Conservation (phyloP, 2,888 invertebrate genomes). For the Cactoblastis cactorum region DNA sequence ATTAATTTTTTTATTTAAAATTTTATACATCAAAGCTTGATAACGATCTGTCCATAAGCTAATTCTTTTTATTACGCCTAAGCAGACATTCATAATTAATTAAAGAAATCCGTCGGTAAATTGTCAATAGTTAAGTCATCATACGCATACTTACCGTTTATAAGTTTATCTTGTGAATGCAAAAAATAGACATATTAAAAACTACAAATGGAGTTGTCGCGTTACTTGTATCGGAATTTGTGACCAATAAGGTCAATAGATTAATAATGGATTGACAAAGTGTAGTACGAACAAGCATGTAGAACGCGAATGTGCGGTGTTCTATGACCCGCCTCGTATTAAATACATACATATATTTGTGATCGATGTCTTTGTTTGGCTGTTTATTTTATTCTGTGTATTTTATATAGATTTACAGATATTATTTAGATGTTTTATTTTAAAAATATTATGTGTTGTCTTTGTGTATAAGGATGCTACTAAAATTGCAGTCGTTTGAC, state of each 20-base stretch:
- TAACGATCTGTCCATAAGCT: too few relatives aligned
- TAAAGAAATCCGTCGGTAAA: too few relatives aligned
- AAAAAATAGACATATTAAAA: slow-evolving; percentile 3
- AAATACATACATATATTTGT: not conserved
- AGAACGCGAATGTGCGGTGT: not conserved
- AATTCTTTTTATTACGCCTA: too few relatives aligned
- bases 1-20: too few relatives aligned
- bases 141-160: not conserved
- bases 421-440: slow-evolving; percentile 5
- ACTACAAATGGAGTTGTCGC: slow-evolving; percentile 1
- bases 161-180: not conserved
- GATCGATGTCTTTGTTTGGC: not conserved
- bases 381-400: slow-evolving; percentile 2
- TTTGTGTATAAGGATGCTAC: not conserved
- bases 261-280: not conserved
- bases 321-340: slow-evolving; percentile 5
- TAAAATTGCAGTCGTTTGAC: not conserved
- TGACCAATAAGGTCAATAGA: slow-evolving; percentile 4
- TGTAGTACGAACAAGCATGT: not conserved
- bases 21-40: too few relatives aligned
- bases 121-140: not conserved
- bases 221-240: slow-evolving; percentile 4
- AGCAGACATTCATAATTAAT: too few relatives aligned
- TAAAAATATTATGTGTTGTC: not conserved
- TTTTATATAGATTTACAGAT: slow-evolving; percentile 3